Evolutionary conservation across 2,888 invertebrate genomes (phyloP).

Genomic region (Melitaea athalia): DNA sequence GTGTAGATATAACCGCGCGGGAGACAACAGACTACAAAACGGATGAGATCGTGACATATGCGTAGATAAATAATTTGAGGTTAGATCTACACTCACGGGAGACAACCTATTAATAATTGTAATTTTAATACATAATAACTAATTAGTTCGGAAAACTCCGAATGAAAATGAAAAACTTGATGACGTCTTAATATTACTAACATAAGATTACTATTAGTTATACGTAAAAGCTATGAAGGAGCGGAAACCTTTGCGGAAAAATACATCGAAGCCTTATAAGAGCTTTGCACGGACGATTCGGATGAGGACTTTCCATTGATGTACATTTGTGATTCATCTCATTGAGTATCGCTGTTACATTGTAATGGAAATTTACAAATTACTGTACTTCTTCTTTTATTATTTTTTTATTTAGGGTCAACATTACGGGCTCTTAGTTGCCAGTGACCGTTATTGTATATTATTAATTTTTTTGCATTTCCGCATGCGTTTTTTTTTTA

Average conservation of each 20-base stretch:
- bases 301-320: slow-evolving; percentile 29
- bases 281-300: slow-evolving; percentile 31
- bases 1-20: too few species aligned
- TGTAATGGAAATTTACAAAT: slow-evolving; percentile 2
- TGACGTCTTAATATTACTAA: neutral
- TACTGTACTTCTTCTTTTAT: neutral
- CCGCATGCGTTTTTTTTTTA: too few species aligned
- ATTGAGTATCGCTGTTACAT: neutral
- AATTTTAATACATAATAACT: too few species aligned
- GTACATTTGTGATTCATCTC: slow-evolving; percentile 9
- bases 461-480: too few species aligned
- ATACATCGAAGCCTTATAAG: slow-evolving; percentile 34
- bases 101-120: too few species aligned
- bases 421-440: too few species aligned
- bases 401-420: neutral
- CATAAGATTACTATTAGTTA: slow-evolving; percentile 13
- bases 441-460: neutral
- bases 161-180: neutral
- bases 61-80: too few species aligned
- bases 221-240: slow-evolving; percentile 40
- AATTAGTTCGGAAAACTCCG: too few species aligned
- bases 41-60: too few species aligned
- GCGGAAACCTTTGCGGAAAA: slow-evolving; percentile 46
- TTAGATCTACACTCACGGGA: too few species aligned
- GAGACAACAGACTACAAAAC: too few species aligned